Percentiles rank a stretch among this genome's conserved stretches.
Evolutionary conservation across 92 coral and sea anemone genomes (phyloP).

Genomic region (Meandrina meandrites): DNA sequence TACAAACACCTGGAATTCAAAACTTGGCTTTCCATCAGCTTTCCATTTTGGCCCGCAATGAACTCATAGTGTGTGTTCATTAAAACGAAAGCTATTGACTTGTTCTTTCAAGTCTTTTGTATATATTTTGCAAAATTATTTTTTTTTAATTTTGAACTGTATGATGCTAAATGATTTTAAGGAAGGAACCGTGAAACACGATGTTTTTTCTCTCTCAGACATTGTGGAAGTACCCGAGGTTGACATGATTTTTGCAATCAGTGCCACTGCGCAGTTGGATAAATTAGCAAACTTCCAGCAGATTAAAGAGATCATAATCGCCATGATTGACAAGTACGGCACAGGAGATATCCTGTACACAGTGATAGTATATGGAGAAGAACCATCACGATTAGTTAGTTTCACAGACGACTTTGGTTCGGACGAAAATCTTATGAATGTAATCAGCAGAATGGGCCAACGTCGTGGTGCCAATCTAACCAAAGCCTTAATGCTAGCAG

Average conservation of each 20-base stretch:
- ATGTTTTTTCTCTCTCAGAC: slow-evolving; percentile 20
- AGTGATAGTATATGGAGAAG: slow-evolving; percentile 69
- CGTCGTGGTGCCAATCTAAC: slow-evolving; percentile 68
- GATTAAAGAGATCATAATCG: slow-evolving; percentile 74
- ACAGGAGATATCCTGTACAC: slow-evolving; percentile 63
- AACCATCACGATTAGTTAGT: slow-evolving; percentile 45
- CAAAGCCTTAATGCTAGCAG: slow-evolving; percentile 66
- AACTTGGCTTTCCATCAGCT: background rate
- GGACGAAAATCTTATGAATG: slow-evolving; percentile 52
- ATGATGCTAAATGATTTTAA: too few species aligned
- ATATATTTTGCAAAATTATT: too few species aligned
- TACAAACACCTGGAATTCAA: background rate
- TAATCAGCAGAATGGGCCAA: slow-evolving; percentile 10
- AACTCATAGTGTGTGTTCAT: background rate
- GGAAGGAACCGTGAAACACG: too few species aligned
- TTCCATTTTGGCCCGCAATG: background rate
- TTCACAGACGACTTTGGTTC: slow-evolving; percentile 50
- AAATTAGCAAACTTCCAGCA: slow-evolving; percentile 56
- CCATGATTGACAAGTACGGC: slow-evolving; percentile 77
- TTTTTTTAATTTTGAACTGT: too few species aligned
- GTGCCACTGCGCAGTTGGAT: slow-evolving; percentile 58
- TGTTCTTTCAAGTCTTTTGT: too few species aligned
- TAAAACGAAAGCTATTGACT: background rate
- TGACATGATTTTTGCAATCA: slow-evolving; percentile 89
- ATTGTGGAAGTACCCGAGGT: slow-evolving; percentile 49